Percentiles rank a stretch among this genome's conserved stretches.
Evolutionary conservation across 2,888 invertebrate genomes (phyloP).

Genomic region (Conomelus anceps): DNA sequence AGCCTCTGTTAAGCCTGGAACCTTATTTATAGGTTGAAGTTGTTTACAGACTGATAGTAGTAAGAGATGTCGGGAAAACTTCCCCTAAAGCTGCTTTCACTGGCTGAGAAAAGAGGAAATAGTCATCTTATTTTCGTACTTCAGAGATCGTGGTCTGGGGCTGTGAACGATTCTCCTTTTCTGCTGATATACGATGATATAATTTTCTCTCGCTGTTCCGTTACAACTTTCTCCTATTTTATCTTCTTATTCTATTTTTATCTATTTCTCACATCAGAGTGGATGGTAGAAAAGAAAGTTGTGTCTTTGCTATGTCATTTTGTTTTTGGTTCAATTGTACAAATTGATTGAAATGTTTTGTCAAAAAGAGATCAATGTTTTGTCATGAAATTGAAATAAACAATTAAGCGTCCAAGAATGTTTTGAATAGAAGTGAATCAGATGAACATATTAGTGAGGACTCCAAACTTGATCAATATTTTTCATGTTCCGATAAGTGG

Average conservation of each 20-base stretch:
- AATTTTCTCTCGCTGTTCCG: neutral
- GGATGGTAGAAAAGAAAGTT: neutral
- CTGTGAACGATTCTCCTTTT: neutral
- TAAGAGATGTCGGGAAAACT: neutral
- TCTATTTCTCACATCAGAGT: neutral
- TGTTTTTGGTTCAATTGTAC: neutral
- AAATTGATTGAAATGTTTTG: neutral
- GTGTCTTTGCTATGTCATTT: neutral
- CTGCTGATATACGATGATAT: neutral
- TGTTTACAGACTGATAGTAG: neutral
- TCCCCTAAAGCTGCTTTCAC: neutral
- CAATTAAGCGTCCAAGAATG: neutral
- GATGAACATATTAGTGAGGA: no score
- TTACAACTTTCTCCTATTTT: neutral
- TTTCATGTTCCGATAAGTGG: no score
- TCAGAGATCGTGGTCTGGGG: neutral
- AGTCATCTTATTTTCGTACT: neutral
- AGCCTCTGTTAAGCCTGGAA: neutral
- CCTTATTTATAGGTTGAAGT: neutral
- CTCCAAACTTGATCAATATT: no score
- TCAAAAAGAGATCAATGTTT: neutral
- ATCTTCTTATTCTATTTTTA: no score
- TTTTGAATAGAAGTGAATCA: neutral
- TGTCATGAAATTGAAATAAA: neutral
- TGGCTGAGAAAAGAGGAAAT: neutral